Conservation (phyloP, 2,113 vertebrate species). For the Odontophorus gujanensis region DNA sequence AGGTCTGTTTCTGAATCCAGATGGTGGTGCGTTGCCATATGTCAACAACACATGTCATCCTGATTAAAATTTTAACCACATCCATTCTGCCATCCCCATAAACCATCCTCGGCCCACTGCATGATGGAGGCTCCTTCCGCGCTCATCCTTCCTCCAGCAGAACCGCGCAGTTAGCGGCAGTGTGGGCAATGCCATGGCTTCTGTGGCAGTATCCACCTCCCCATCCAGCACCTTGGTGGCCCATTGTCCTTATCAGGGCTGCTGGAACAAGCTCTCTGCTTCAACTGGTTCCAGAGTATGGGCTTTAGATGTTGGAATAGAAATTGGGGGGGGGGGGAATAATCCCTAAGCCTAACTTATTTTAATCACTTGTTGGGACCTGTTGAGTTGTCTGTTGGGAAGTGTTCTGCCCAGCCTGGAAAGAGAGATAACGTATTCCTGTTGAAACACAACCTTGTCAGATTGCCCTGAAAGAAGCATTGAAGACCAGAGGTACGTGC, state of each 20-base stretch:
- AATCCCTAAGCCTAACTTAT: conserved; percentile 1
- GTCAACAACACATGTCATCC: conserved; percentile 85
- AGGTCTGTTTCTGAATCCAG: conserved; percentile 86
- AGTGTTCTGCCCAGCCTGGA: conserved; percentile 62
- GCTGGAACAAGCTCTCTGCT: conserved; percentile 26
- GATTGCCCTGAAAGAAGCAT: conserved; percentile 43
- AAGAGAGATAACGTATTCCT: conserved; percentile 48
- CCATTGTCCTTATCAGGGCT: conserved; percentile 27
- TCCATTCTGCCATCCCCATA: conserved; percentile 75
- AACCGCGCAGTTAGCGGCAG: not conserved
- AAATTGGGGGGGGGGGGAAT: not conserved
- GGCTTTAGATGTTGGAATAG: conserved; percentile 25
- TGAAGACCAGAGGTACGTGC: not conserved
- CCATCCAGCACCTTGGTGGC: conserved; percentile 34
- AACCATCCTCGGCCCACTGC: conserved; percentile 62
- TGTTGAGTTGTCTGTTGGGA: conserved; percentile 60
- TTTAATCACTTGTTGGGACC: conserved; percentile 64
- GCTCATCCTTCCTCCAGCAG: conserved; percentile 31
- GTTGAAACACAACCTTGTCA: conserved; percentile 68
- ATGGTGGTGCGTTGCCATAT: conserved; percentile 84
- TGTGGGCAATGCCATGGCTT: not conserved
- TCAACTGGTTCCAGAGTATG: not conserved
- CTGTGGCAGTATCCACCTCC: not conserved
- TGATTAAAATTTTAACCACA: conserved; percentile 85
- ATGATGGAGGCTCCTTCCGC: conserved; percentile 49